Conservation (phyloP, 2,113 vertebrate genomes). For the Ictalurus punctatus region DNA sequence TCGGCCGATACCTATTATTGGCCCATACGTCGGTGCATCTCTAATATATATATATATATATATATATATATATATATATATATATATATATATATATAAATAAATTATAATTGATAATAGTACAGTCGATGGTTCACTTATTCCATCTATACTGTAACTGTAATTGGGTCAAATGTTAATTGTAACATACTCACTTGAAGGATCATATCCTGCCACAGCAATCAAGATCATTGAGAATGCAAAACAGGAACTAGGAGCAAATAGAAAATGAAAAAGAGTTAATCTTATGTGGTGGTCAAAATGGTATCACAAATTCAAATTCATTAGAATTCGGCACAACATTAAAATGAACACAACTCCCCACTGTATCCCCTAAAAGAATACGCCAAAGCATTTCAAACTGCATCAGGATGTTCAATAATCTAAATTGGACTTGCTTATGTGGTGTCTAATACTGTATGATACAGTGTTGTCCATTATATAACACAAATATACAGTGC, state of each 20-base stretch:
- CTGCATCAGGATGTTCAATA: neutral
- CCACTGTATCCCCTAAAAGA: neutral
- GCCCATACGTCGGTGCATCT: too few species aligned
- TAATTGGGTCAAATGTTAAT: neutral
- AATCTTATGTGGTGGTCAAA: neutral
- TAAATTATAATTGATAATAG: too few species aligned
- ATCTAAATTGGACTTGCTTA: neutral
- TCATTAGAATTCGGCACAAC: neutral
- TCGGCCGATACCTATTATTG: too few species aligned
- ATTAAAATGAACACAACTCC: neutral
- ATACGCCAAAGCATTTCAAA: neutral
- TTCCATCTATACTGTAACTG: neutral
- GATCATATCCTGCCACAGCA: constrained; percentile 74
- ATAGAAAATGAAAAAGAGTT: constrained; percentile 13
- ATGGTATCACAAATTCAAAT: neutral
- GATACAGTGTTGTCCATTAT: neutral
- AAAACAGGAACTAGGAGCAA: constrained; percentile 74
- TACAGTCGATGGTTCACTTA: too few species aligned
- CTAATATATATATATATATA: too few species aligned
- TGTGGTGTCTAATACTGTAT: neutral
- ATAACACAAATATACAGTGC: neutral
- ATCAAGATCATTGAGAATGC: constrained; percentile 81
- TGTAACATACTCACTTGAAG: constrained; percentile 69
- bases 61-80: neutral
- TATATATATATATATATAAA: too few species aligned